A percentile compares a stretch with the other conserved stretches of the same genome.
Evolutionary conservation across 2,113 vertebrate species (phyloP).

Genomic region (Gadus chalcogrammus): DNA sequence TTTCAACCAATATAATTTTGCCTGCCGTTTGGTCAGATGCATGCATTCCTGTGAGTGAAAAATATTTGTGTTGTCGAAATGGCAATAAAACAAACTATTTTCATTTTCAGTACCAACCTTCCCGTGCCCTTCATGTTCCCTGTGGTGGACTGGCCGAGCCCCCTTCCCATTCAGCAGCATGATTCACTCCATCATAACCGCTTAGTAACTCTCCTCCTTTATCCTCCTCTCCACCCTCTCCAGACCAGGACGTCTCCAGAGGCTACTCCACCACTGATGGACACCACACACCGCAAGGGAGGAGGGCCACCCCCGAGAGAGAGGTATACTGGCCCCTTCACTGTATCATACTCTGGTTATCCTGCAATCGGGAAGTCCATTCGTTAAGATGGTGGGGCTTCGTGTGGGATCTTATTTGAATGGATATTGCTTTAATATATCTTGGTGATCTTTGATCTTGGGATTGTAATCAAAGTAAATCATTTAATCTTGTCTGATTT

Average conservation of each 20-base stretch:
- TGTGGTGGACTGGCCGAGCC: not conserved
- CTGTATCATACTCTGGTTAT: no score
- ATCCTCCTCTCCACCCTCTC: conserved; percentile 29
- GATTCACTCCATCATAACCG: no score
- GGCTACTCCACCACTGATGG: conserved; percentile 83
- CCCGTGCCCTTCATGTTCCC: not conserved
- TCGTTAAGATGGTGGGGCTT: no score
- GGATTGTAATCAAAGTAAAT: no score
- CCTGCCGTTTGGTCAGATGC: not conserved
- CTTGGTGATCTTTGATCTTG: no score
- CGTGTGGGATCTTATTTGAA: no score
- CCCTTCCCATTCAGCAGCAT: not conserved
- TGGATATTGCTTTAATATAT: no score
- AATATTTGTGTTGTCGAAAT: conserved; percentile 26
- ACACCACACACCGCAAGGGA: conserved; percentile 77
- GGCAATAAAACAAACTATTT: conserved; percentile 58
- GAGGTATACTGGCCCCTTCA: conserved; percentile 75
- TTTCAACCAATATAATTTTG: not conserved
- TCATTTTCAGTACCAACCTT: not conserved
- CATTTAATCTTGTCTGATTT: no score
- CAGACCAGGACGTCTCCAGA: conserved; percentile 86
- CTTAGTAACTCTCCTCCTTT: no score
- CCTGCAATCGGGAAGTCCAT: no score
- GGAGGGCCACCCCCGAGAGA: conserved; percentile 84
- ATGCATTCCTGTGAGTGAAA: conserved; percentile 9